Evolutionary conservation across 2,113 vertebrate genomes (phyloP).

Genomic region (Alouatta palliata): DNA sequence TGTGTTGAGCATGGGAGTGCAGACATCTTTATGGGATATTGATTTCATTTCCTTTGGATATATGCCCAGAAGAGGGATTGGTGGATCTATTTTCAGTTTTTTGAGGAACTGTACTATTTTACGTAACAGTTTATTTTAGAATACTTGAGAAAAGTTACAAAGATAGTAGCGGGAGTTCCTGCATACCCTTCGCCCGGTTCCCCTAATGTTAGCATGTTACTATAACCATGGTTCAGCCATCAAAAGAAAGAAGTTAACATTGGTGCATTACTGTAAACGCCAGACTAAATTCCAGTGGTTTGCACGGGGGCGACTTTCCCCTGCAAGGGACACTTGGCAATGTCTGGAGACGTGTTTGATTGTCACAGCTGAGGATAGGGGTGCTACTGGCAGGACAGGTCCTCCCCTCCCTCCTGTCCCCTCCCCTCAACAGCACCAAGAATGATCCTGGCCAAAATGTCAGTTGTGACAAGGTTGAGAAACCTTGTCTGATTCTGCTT

Average conservation of each 20-base stretch:
- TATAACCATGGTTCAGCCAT: background rate
- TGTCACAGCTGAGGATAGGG: background rate
- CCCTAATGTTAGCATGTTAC: rapidly evolving
- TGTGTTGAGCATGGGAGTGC: rapidly evolving
- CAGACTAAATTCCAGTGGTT: background rate
- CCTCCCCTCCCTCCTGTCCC: rapidly evolving
- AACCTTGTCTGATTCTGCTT: rapidly evolving
- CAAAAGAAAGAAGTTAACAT: background rate
- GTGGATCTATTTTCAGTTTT: background rate
- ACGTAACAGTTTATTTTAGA: background rate
- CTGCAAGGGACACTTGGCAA: background rate
- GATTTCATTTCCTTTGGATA: background rate
- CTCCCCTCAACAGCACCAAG: rapidly evolving
- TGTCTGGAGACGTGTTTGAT: background rate
- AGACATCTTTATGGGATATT: rapidly evolving
- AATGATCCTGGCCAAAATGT: rapidly evolving
- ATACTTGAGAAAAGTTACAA: background rate
- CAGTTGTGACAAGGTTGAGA: rapidly evolving
- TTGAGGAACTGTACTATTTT: background rate
- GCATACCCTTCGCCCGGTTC: rapidly evolving
- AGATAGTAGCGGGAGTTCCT: background rate
- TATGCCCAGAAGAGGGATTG: background rate
- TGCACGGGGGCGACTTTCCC: background rate
- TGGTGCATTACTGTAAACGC: rapidly evolving
- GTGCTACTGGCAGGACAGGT: background rate